A percentile compares a stretch with the other conserved stretches of the same genome.
Conservation (phyloP, 2,888 invertebrate species). For the Apoderus coryli region DNA sequence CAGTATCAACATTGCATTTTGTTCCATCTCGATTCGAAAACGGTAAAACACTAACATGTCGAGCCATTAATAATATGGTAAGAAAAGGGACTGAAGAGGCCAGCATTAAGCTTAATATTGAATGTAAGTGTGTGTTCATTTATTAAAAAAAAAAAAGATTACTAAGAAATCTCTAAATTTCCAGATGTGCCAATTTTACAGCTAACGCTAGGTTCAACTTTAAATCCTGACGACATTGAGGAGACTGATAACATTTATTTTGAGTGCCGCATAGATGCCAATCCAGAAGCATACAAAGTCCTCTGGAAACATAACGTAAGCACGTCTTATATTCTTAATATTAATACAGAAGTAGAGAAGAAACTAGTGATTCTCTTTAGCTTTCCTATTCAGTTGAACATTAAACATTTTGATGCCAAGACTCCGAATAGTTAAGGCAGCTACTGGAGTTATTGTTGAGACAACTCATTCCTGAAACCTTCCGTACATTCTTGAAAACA, state of each 20-base stretch:
- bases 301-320: constrained; percentile 71
- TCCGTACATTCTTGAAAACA: no score
- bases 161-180: constrained; percentile 20
- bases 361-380: no score
- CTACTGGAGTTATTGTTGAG: no score
- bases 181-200: constrained; percentile 56
- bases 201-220: constrained; percentile 55
- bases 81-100: constrained; percentile 62
- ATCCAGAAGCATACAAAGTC: constrained; percentile 65
- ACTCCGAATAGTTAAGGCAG: no score
- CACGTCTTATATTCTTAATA: constrained; percentile 21
- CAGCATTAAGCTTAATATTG: constrained; percentile 68
- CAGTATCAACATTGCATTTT: constrained; percentile 60
- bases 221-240: constrained; percentile 66
- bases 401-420: no score
- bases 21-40: constrained; percentile 65
- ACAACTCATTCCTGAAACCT: no score
- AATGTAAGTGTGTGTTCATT: constrained; percentile 52
- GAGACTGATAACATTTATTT: constrained; percentile 72
- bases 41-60: constrained; percentile 62
- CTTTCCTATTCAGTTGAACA: no score
- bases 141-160: neutral
- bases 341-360: no score
- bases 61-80: constrained; percentile 63
- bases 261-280: constrained; percentile 64